Percentiles rank a stretch among this genome's conserved stretches.
Evolutionary conservation across 1,140 invertebrate genomes (phyloP).

Genomic region (Brachionus calyciflorus): DNA sequence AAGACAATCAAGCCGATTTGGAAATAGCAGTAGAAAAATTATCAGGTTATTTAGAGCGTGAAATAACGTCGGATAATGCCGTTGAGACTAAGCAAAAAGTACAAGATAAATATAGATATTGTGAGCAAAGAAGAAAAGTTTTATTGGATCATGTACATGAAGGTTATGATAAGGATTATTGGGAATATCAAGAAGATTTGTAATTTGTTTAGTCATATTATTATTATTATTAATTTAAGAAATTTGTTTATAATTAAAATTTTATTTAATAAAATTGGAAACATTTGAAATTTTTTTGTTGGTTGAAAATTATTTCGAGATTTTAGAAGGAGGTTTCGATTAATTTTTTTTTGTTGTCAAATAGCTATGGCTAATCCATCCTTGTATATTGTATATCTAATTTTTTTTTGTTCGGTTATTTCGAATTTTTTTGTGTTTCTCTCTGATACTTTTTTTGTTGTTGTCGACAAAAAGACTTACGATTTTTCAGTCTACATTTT

Average conservation of each 20-base stretch:
- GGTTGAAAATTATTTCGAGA: too few relatives aligned
- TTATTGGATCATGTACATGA: conserved; percentile 93
- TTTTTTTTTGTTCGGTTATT: too few relatives aligned
- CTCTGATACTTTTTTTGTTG: too few relatives aligned
- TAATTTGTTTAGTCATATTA: conserved; percentile 37
- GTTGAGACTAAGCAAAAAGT: conserved; percentile 98
- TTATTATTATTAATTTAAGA: conserved; percentile 26
- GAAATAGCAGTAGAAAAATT: conserved; percentile 93
- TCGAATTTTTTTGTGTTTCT: too few relatives aligned
- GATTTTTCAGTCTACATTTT: too few relatives aligned
- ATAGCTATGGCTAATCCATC: too few relatives aligned
- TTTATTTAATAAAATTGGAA: conserved; percentile 36
- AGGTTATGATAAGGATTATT: conserved; percentile 96
- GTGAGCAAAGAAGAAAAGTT: conserved; percentile 88
- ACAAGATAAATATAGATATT: conserved; percentile 98
- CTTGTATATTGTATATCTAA: too few relatives aligned
- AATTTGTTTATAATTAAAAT: background rate
- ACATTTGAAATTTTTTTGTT: too few relatives aligned
- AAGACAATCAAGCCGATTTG: conserved; percentile 96
- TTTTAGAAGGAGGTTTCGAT: too few relatives aligned
- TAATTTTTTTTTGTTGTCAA: too few relatives aligned
- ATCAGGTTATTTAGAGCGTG: conserved; percentile 93
- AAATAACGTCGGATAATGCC: conserved; percentile 94
- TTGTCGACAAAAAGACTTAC: too few relatives aligned
- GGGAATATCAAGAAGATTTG: conserved; percentile 66